Percentiles rank a stretch among this genome's conserved stretches.
Evolutionary conservation across 2,113 vertebrate species (phyloP).

Genomic region (Hepsetus odoe): DNA sequence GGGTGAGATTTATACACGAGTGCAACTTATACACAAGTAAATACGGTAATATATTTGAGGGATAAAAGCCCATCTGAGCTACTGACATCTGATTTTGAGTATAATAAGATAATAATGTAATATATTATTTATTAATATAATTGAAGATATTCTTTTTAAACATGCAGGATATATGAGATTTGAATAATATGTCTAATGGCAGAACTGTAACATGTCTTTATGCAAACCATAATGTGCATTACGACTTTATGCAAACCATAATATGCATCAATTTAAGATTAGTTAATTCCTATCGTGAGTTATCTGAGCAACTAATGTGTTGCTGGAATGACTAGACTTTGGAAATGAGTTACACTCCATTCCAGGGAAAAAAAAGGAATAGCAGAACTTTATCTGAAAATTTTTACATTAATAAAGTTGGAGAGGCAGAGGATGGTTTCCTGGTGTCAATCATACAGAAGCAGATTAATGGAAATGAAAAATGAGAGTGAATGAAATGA

Average conservation of each 20-base stretch:
- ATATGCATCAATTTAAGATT: slow-evolving; percentile 10
- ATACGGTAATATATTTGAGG: too few relatives aligned
- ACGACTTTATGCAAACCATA: slow-evolving; percentile 27
- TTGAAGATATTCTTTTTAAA: neutral
- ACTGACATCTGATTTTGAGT: neutral
- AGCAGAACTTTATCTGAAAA: slow-evolving; percentile 43
- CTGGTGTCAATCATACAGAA: slow-evolving; percentile 20
- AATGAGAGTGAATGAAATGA: slow-evolving; percentile 28
- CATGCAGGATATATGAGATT: neutral
- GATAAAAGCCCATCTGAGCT: too few relatives aligned
- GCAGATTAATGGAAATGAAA: slow-evolving; percentile 51
- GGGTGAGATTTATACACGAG: too few relatives aligned
- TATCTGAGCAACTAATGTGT: neutral
- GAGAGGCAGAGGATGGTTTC: slow-evolving; percentile 40
- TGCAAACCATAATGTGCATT: slow-evolving; percentile 16
- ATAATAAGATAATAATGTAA: neutral
- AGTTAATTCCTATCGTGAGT: slow-evolving; percentile 7
- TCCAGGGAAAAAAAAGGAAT: slow-evolving; percentile 34
- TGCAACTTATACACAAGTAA: too few relatives aligned
- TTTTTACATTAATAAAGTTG: slow-evolving; percentile 50
- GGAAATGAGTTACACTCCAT: slow-evolving; percentile 23
- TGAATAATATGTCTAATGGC: slow-evolving; percentile 14
- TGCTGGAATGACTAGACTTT: neutral
- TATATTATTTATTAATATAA: neutral
- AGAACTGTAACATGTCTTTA: slow-evolving; percentile 1